These are phyloP conservation scores for Xenopus borealis DNA, from an alignment of 2,113 vertebrate species.

Conservation along the genomic window DNA sequence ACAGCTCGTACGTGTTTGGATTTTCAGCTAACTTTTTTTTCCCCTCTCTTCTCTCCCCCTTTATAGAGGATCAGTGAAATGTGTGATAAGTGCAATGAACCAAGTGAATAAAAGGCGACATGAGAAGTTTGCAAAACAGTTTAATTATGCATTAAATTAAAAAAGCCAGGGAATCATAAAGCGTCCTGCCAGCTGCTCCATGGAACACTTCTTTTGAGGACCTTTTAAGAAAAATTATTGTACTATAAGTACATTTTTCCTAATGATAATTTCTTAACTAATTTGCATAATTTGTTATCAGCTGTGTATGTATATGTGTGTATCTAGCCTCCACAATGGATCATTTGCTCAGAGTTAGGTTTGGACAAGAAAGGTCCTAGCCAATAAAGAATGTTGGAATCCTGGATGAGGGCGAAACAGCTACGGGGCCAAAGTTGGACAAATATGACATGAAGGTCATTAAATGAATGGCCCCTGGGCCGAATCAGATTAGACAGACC, in stretches of 20 bases:
- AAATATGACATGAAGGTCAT: too few relatives aligned
- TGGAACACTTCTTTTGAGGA: conserved; percentile 40
- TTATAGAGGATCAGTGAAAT: conserved; percentile 76
- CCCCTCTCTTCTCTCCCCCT: conserved; percentile 5
- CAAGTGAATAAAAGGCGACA: conserved; percentile 83
- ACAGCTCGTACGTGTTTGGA: not conserved
- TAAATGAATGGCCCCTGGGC: too few relatives aligned
- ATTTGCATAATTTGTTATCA: conserved; percentile 5
- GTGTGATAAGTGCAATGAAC: conserved; percentile 78
- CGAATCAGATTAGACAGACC: too few relatives aligned
- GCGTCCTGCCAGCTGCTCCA: conserved; percentile 24
- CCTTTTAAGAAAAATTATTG: conserved; percentile 43
- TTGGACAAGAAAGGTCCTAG: too few relatives aligned
- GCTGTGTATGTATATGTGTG: not conserved
- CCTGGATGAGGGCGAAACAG: too few relatives aligned
- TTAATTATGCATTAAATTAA: conserved; percentile 88
- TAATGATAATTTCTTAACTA: conserved; percentile 38
- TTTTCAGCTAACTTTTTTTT: conserved; percentile 13
- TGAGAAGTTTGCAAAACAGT: conserved; percentile 94
- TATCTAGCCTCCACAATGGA: too few relatives aligned
- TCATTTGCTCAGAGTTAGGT: too few relatives aligned
- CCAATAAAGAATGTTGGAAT: too few relatives aligned
- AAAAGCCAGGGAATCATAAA: conserved; percentile 30
- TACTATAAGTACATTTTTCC: conserved; percentile 34
- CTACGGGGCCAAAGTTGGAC: too few relatives aligned